These are phyloP conservation scores for Enchytraeus crypticus DNA, from an alignment of 2,888 invertebrate species.

Conservation along the genomic window DNA sequence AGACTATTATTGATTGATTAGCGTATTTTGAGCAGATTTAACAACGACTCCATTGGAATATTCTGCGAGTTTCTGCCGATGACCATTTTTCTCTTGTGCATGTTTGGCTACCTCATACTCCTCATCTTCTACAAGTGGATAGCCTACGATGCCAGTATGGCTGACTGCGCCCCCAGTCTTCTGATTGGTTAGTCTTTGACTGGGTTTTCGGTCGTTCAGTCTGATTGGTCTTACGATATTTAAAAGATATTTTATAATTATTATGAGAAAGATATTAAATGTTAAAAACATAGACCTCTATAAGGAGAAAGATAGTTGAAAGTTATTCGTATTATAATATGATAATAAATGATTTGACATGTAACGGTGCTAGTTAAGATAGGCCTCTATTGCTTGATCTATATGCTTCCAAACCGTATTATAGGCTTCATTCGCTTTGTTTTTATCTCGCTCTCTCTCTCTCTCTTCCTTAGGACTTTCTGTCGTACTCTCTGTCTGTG, in stretches of 20 bases:
- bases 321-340: neutral
- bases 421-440: too few species aligned
- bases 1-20: neutral
- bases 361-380: too few species aligned
- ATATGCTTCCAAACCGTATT: too few species aligned
- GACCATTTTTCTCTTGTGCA: constrained; percentile 74
- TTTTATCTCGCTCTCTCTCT: neutral
- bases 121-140: constrained; percentile 96
- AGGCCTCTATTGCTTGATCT: too few species aligned
- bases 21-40: constrained; percentile 42
- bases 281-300: neutral
- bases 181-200: constrained; percentile 68
- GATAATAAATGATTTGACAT: too few species aligned
- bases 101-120: constrained; percentile 91
- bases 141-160: constrained; percentile 49
- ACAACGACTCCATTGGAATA: constrained; percentile 64
- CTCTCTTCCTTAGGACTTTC: neutral
- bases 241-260: too few species aligned
- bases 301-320: neutral
- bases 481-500: neutral
- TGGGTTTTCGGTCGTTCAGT: too few species aligned
- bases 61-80: constrained; percentile 92
- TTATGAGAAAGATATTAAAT: neutral
- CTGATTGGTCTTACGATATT: too few species aligned
- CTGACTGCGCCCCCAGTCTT: constrained; percentile 85